These are phyloP conservation scores for Batillaria attramentaria DNA, from an alignment of 1,140 invertebrate genomes.

Conservation along the genomic window DNA sequence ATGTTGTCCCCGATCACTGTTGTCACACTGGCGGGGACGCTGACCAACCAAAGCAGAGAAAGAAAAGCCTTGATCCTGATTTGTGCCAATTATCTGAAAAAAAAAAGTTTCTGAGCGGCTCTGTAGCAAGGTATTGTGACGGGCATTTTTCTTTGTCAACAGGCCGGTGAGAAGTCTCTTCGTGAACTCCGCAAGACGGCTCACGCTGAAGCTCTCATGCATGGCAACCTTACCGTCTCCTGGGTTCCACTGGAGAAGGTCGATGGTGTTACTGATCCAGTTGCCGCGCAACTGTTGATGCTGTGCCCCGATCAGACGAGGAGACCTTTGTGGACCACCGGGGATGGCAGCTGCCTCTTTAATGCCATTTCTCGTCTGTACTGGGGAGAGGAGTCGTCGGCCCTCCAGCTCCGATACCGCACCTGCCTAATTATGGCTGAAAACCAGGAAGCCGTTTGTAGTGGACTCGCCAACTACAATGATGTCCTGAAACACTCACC, in stretches of 20 bases:
- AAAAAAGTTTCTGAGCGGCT: not conserved
- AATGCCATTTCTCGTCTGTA: not conserved
- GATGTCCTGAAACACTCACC: not conserved
- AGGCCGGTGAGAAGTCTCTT: not conserved
- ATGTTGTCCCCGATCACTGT: not conserved
- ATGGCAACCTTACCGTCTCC: not conserved
- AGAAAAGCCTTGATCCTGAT: not conserved
- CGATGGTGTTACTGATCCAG: not conserved
- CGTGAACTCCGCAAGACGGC: not conserved
- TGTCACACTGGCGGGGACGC: not conserved
- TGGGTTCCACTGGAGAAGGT: not conserved
- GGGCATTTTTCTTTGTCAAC: not conserved
- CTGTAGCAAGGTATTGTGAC: not conserved
- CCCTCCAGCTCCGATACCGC: not conserved
- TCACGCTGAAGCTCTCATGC: not conserved
- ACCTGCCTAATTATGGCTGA: not conserved
- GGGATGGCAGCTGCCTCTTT: not conserved
- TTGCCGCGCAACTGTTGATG: not conserved
- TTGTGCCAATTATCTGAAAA: not conserved
- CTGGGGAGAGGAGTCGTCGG: not conserved
- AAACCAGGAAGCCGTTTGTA: not conserved
- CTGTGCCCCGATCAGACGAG: not conserved
- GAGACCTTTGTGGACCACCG: not conserved
- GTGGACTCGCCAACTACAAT: not conserved
- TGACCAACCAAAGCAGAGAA: not conserved